Conservation (phyloP, 2,797 vertebrate genomes). For the Gobionotothen gibberifrons region DNA sequence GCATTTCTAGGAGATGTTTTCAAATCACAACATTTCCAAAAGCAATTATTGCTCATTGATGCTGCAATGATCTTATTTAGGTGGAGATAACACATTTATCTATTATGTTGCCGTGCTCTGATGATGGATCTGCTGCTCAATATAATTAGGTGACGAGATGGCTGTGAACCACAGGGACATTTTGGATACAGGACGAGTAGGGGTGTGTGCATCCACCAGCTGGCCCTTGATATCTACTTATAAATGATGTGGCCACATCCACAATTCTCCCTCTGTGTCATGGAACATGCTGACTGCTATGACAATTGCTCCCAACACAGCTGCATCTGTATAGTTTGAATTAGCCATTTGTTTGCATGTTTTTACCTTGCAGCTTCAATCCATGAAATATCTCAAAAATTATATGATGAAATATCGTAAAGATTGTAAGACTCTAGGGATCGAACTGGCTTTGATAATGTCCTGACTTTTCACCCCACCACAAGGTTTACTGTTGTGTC, state of each 20-base stretch:
- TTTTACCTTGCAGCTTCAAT: background rate
- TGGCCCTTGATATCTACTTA: slow-evolving; percentile 52
- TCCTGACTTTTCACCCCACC: background rate
- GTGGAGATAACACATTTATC: slow-evolving; percentile 22
- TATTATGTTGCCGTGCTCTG: slow-evolving; percentile 13
- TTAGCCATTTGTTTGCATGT: background rate
- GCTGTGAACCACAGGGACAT: slow-evolving; percentile 29
- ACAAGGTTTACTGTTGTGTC: background rate
- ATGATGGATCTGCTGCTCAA: slow-evolving; percentile 31
- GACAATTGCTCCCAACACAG: slow-evolving; percentile 20
- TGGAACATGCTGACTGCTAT: slow-evolving; percentile 14
- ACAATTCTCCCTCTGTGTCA: slow-evolving; percentile 34
- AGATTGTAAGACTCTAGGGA: background rate
- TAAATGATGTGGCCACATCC: slow-evolving; percentile 35
- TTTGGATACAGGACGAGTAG: slow-evolving; percentile 29
- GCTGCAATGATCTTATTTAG: slow-evolving; percentile 24
- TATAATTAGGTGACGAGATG: slow-evolving; percentile 42
- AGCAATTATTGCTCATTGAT: slow-evolving; percentile 30
- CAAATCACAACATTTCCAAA: background rate
- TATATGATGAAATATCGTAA: background rate
- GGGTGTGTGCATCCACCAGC: slow-evolving; percentile 32
- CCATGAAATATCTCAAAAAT: background rate
- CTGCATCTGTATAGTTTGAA: slow-evolving; percentile 2
- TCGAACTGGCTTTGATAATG: background rate
- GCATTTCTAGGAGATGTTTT: background rate